Evolutionary conservation across 30 jellyfish, hydroid and myxozoan genomes (phyloP).

Genomic region (Phacellophora camtschatica): DNA sequence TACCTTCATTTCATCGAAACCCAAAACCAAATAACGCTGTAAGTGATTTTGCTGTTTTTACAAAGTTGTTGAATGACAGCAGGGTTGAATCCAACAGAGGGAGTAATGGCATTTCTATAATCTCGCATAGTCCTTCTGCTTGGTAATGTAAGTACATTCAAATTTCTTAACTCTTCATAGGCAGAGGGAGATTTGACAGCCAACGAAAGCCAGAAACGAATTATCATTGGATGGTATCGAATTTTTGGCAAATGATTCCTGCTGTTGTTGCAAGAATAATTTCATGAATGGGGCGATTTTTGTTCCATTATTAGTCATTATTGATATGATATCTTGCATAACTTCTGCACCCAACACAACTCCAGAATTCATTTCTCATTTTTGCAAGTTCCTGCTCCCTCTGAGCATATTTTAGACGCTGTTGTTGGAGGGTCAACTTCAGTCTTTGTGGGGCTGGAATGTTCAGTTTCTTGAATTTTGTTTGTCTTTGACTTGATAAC

Average conservation of each 20-base stretch:
- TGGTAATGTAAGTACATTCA: conserved; percentile 9
- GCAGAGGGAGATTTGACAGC: conserved; percentile 50
- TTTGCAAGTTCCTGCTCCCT: background rate
- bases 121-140: conserved; percentile 32
- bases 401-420: conserved; percentile 39
- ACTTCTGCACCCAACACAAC: conserved; percentile 8
- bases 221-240: conserved; percentile 43
- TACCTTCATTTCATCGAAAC: conserved; percentile 46
- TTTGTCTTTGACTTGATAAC: background rate
- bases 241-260: background rate
- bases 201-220: conserved; percentile 41
- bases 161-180: conserved; percentile 34
- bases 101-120: conserved; percentile 52
- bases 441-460: conserved; percentile 44
- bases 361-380: conserved; percentile 6
- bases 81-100: conserved; percentile 41
- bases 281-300: conserved; percentile 53
- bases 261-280: conserved; percentile 41
- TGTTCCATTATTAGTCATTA: conserved; percentile 3
- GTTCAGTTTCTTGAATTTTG: background rate
- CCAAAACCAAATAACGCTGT: conserved; percentile 39
- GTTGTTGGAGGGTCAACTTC: conserved; percentile 46
- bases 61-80: conserved; percentile 16
- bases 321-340: background rate
- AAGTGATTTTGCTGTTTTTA: background rate